phyloP scores from a whole-genome alignment of 1,140 invertebrate species.

The Drosophila punjabiensis region DNA sequence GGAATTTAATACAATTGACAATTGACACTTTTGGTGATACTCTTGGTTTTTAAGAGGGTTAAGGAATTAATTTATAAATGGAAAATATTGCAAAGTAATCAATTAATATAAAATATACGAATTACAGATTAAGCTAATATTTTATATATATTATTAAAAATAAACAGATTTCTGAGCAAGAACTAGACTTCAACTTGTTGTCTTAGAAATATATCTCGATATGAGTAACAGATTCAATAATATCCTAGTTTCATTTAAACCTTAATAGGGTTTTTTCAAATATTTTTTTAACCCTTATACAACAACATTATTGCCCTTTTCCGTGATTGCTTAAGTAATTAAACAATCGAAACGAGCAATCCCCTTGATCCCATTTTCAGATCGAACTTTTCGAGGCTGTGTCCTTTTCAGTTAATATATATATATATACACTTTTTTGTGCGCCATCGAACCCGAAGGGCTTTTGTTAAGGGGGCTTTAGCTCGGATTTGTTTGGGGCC shows the following conservation, averaged over 20 bases:
- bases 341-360: slow-evolving; percentile 40
- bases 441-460: not conserved
- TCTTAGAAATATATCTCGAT: not conserved
- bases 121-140: not conserved
- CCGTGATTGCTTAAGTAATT: slow-evolving; percentile 48
- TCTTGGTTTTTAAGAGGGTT: not conserved
- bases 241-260: not conserved
- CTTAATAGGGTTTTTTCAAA: not conserved
- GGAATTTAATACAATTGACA: not conserved
- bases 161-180: no score
- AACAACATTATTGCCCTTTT: no score
- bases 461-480: slow-evolving; percentile 19
- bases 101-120: not conserved
- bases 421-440: slow-evolving; percentile 7
- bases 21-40: not conserved
- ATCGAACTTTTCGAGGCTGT: slow-evolving; percentile 39
- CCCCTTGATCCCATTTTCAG: slow-evolving; percentile 47
- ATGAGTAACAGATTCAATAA: not conserved
- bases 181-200: not conserved
- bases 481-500: slow-evolving; percentile 22
- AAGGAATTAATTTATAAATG: no score
- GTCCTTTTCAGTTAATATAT: slow-evolving; percentile 28
- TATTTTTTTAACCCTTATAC: no score
- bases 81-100: not conserved
- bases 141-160: not conserved